Percentiles rank a stretch among this genome's conserved stretches.
These are phyloP conservation scores for Pithecia hirsuta DNA, from an alignment of 2,797 vertebrate genomes.

Conservation along the genomic window DNA sequence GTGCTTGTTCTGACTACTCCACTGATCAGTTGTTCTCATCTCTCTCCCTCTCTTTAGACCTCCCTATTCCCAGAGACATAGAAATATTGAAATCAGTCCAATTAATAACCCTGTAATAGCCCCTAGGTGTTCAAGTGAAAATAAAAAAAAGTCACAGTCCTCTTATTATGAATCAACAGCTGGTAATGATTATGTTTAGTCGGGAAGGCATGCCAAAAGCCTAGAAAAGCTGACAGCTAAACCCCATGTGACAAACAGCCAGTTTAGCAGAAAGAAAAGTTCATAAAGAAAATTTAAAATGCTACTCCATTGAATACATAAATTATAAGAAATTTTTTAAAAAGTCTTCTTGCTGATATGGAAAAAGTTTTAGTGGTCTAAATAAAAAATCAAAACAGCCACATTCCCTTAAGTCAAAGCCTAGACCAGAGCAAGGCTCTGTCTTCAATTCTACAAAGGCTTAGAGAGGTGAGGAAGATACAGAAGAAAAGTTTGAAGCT, in stretches of 20 bases:
- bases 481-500: background rate
- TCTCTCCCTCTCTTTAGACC: background rate
- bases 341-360: background rate
- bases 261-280: background rate
- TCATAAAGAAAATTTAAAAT: background rate
- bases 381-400: background rate
- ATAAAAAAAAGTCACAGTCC: background rate
- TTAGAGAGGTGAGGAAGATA: background rate
- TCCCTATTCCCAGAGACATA: background rate
- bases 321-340: background rate
- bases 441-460: background rate
- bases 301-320: background rate
- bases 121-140: background rate
- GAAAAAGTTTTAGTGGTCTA: background rate
- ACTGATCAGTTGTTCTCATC: background rate
- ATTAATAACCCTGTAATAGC: background rate
- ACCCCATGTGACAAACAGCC: background rate
- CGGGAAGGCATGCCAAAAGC: background rate
- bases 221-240: background rate
- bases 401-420: background rate
- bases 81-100: background rate
- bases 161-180: background rate
- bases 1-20: background rate
- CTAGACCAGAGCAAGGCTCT: background rate
- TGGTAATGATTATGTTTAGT: background rate